A percentile compares a stretch with the other conserved stretches of the same genome.
phyloP scores from a whole-genome alignment of 2,888 invertebrate species.

The Harpalus rubripes region DNA sequence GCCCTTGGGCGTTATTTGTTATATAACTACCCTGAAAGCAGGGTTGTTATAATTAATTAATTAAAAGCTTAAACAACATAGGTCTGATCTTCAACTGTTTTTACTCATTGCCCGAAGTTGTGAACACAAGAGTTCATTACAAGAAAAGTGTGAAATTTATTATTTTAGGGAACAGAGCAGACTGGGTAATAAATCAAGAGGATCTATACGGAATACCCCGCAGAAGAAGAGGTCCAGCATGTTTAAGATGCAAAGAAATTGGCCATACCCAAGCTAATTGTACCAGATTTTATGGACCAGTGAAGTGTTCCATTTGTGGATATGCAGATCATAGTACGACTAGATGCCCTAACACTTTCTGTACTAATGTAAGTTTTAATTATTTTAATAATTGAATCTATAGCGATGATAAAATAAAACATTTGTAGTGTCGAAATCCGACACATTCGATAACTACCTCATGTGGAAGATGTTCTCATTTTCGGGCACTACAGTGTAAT shows the following conservation, averaged over 20 bases:
- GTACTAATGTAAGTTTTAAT: constrained; percentile 49
- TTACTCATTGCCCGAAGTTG: no score
- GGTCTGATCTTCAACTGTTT: no score
- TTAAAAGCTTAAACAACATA: no score
- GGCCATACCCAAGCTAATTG: constrained; percentile 50
- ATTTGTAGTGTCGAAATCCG: constrained; percentile 61
- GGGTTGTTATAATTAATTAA: no score
- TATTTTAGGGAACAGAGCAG: constrained; percentile 45
- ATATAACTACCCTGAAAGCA: no score
- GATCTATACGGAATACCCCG: background rate
- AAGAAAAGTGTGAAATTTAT: background rate
- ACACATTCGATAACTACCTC: constrained; percentile 34
- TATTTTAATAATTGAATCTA: background rate
- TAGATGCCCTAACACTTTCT: constrained; percentile 57
- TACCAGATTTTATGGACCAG: constrained; percentile 18
- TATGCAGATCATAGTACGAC: constrained; percentile 36
- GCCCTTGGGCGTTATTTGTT: no score
- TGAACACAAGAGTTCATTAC: no score
- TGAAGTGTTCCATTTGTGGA: constrained; percentile 58
- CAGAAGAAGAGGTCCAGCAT: constrained; percentile 33
- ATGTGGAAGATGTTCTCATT: constrained; percentile 51
- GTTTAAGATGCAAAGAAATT: constrained; percentile 43
- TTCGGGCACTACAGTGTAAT: constrained; percentile 29
- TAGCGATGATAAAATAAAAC: background rate
- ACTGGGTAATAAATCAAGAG: constrained; percentile 53